Percentiles rank a stretch among this genome's conserved stretches.
Evolutionary conservation across 1,140 invertebrate genomes (phyloP).

Genomic region (Solenopsis invicta): DNA sequence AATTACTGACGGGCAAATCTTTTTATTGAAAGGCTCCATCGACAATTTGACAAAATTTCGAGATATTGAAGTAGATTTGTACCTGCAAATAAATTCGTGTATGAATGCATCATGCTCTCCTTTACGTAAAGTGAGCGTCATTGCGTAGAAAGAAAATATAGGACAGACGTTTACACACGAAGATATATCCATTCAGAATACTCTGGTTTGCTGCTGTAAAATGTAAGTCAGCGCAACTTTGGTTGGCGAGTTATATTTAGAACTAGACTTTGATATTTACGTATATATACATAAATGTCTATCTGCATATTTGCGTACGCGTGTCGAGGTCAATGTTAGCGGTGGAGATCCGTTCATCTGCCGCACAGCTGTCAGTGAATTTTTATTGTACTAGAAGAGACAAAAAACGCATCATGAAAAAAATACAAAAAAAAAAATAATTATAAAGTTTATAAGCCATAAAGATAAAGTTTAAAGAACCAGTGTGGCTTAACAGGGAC

Average conservation of each 20-base stretch:
- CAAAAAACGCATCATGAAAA: background rate
- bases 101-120: background rate
- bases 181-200: background rate
- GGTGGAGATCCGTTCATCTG: background rate
- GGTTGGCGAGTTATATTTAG: conserved; percentile 34
- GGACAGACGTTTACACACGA: background rate
- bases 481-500: background rate
- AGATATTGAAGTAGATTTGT: background rate
- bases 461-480: background rate
- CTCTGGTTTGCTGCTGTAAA: background rate
- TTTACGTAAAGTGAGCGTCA: background rate
- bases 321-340: conserved; percentile 41
- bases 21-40: background rate
- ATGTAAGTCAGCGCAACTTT: background rate
- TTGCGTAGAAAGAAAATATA: background rate
- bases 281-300: background rate
- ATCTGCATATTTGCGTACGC: conserved; percentile 21
- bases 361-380: background rate
- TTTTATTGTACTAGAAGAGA: background rate
- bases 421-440: background rate
- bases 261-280: conserved; percentile 41
- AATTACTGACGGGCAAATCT: background rate
- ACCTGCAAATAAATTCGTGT: background rate
- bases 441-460: background rate
- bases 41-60: background rate